Evolutionary conservation across 2,797 vertebrate genomes (phyloP).

Genomic region (Tiaroga cobitis): DNA sequence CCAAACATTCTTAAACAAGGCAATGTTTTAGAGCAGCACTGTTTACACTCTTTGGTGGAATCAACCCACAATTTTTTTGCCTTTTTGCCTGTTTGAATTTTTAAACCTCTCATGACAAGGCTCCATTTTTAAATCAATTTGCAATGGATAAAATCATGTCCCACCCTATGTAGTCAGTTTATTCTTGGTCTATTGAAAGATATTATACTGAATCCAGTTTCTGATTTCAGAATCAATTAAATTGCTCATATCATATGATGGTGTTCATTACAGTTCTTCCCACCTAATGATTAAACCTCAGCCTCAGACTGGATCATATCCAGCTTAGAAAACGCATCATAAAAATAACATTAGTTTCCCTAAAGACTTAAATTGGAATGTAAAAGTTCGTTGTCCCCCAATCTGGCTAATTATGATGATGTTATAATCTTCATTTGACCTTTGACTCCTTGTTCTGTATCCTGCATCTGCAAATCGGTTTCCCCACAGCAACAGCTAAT

Average conservation of each 20-base stretch:
- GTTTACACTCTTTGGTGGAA: not conserved
- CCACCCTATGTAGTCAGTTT: not conserved
- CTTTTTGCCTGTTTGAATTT: not conserved
- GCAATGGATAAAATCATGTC: not conserved
- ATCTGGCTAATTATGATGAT: conserved; percentile 49
- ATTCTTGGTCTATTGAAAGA: not conserved
- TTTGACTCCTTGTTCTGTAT: conserved; percentile 65
- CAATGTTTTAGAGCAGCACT: not conserved
- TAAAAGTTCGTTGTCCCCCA: not conserved
- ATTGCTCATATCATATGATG: conserved; percentile 70
- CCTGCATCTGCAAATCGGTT: conserved; percentile 61
- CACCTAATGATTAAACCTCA: conserved; percentile 60
- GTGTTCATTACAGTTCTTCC: conserved; percentile 51
- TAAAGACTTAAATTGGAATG: not conserved
- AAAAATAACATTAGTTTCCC: conserved; percentile 28
- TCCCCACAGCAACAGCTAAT: conserved; percentile 56
- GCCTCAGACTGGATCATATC: conserved; percentile 68
- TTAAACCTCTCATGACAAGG: not conserved
- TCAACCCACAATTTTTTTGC: not conserved
- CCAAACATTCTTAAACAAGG: not conserved
- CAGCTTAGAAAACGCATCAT: conserved; percentile 73
- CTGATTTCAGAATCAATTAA: conserved; percentile 69
- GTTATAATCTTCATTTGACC: conserved; percentile 58
- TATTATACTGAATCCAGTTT: not conserved
- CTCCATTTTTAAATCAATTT: not conserved